Evolutionary conservation across 1,140 invertebrate species (phyloP).

Genomic region (Chionoecetes opilio): DNA sequence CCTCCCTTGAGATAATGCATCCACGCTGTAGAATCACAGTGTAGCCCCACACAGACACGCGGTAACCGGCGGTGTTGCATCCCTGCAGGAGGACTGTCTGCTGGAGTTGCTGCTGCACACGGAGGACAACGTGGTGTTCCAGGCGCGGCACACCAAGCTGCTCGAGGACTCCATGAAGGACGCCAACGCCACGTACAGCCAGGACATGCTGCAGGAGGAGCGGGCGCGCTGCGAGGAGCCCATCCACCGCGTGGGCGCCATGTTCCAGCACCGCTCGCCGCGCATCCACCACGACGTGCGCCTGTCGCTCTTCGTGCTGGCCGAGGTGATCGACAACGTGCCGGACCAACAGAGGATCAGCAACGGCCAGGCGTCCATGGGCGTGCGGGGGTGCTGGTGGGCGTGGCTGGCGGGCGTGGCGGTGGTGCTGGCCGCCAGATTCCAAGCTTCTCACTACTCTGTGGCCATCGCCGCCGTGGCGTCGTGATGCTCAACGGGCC

Average conservation of each 20-base stretch:
- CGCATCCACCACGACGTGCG: constrained; percentile 78
- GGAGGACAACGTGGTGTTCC: constrained; percentile 63
- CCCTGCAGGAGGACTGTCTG: constrained; percentile 61
- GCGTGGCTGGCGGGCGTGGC: constrained; percentile 43
- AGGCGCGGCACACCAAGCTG: constrained; percentile 54
- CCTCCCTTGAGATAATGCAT: background rate
- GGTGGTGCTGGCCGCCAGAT: background rate
- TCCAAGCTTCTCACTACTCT: background rate
- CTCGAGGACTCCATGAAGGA: background rate
- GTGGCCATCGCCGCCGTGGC: background rate
- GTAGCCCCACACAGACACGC: too few species aligned
- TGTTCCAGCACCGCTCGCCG: constrained; percentile 71
- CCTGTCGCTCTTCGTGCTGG: constrained; percentile 80
- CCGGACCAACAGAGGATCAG: constrained; percentile 76
- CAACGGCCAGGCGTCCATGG: constrained; percentile 47
- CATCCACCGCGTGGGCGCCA: constrained; percentile 54
- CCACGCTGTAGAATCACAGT: too few species aligned
- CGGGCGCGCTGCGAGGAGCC: constrained; percentile 57
- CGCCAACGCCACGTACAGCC: constrained; percentile 46
- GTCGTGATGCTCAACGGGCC: background rate
- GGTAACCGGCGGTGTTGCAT: too few species aligned
- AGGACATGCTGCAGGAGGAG: constrained; percentile 64
- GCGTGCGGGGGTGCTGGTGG: constrained; percentile 63
- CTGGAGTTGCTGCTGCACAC: constrained; percentile 63
- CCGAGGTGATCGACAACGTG: constrained; percentile 79